These are phyloP conservation scores for Hephaestus fuliginosus DNA, from an alignment of 2,797 vertebrate species.

Conservation along the genomic window DNA sequence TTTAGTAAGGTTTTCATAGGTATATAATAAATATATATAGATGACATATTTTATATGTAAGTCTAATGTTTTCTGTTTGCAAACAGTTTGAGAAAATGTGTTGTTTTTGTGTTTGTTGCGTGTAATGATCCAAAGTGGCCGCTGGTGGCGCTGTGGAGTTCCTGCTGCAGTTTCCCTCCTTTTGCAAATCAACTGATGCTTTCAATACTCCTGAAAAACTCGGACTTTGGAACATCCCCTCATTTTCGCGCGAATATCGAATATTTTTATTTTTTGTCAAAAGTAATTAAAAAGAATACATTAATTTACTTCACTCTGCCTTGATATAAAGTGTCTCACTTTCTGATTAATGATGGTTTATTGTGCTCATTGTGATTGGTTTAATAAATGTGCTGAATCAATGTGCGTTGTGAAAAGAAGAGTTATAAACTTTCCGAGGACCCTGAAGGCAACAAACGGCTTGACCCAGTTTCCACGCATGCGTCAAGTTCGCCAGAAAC, in stretches of 20 bases:
- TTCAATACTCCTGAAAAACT: slow-evolving; percentile 43
- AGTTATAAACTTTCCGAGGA: background rate
- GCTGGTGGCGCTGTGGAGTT: slow-evolving; percentile 36
- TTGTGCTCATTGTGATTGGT: fast-evolving
- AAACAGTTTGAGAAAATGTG: no score
- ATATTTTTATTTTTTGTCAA: background rate
- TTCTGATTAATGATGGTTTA: no score
- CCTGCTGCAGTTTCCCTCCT: slow-evolving; percentile 64
- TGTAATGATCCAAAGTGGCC: slow-evolving; percentile 8
- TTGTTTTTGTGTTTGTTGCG: background rate
- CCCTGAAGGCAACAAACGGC: slow-evolving; percentile 38
- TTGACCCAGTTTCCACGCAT: slow-evolving; percentile 70
- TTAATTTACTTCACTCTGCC: no score
- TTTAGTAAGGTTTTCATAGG: no score
- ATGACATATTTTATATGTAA: no score
- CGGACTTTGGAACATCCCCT: fast-evolving
- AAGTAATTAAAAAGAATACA: background rate
- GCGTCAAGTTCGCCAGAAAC: slow-evolving; percentile 14
- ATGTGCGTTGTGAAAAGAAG: fast-evolving
- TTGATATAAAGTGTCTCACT: no score
- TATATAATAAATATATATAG: no score
- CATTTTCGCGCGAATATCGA: background rate
- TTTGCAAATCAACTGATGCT: slow-evolving; percentile 40
- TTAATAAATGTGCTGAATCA: fast-evolving
- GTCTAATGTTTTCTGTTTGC: background rate